Evolutionary conservation across 2,888 invertebrate genomes (phyloP).

Genomic region (Sphaerophoria rueppellii): DNA sequence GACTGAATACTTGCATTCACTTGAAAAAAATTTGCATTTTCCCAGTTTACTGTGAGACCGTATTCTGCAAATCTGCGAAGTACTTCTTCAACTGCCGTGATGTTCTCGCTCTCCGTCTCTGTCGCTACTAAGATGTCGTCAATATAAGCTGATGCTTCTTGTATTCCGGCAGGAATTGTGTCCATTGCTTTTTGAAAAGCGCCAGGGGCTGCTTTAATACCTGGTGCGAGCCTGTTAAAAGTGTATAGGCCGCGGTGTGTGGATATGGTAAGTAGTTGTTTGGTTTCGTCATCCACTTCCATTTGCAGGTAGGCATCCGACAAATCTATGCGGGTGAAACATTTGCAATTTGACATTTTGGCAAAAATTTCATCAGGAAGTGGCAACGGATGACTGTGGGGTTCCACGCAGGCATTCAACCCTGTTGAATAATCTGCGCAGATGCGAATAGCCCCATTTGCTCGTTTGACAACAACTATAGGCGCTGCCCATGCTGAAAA

Average conservation of each 20-base stretch:
- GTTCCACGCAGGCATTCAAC: constrained; percentile 61
- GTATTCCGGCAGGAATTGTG: constrained; percentile 52
- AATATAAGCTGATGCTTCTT: constrained; percentile 43
- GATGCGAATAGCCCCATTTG: constrained; percentile 65
- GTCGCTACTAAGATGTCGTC: constrained; percentile 66
- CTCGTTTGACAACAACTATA: constrained; percentile 70
- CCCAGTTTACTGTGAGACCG: too few relatives aligned
- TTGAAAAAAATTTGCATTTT: constrained; percentile 52
- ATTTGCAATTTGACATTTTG: constrained; percentile 46
- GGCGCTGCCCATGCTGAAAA: constrained; percentile 74
- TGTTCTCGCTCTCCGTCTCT: constrained; percentile 55
- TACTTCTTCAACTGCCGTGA: constrained; percentile 38
- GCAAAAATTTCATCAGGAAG: constrained; percentile 67
- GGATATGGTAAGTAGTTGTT: constrained; percentile 54
- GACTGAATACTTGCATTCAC: constrained; percentile 52
- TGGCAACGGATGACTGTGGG: constrained; percentile 70
- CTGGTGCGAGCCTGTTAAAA: constrained; percentile 53
- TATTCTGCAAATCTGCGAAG: neutral
- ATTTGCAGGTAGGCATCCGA: constrained; percentile 72
- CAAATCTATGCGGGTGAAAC: constrained; percentile 63
- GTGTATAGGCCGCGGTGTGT: constrained; percentile 48
- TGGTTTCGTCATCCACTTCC: constrained; percentile 63
- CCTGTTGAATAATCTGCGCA: constrained; percentile 73
- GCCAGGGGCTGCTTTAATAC: constrained; percentile 56
- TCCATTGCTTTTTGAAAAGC: constrained; percentile 56